phyloP scores from a whole-genome alignment of 2,797 vertebrate species.

The Serranus cabrilla region DNA sequence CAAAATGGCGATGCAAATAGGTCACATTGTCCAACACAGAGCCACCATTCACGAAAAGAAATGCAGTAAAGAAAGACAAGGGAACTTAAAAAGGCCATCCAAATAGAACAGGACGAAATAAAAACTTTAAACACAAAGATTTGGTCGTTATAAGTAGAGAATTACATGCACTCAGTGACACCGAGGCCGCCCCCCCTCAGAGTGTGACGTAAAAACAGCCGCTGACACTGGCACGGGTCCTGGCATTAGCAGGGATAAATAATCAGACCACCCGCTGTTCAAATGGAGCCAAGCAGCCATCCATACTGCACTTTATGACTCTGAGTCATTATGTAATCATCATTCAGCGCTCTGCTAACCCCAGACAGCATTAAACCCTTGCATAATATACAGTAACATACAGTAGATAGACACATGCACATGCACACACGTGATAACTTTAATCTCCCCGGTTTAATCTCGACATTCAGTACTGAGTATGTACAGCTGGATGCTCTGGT shows the following conservation, averaged over 20 bases:
- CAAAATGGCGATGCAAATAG: constrained; percentile 23
- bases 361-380: constrained; percentile 57
- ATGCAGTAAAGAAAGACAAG: background rate
- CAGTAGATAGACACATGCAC: constrained; percentile 47
- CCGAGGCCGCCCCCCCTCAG: background rate
- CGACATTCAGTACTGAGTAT: constrained; percentile 37
- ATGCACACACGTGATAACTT: constrained; percentile 41
- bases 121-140: background rate
- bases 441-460: constrained; percentile 79
- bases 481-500: constrained; percentile 69
- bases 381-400: constrained; percentile 66
- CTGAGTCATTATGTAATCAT: constrained; percentile 63
- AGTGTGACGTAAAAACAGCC: constrained; percentile 29
- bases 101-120: background rate
- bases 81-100: background rate
- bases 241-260: constrained; percentile 38
- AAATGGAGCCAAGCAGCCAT: constrained; percentile 40
- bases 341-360: constrained; percentile 38
- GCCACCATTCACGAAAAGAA: background rate
- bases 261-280: constrained; percentile 47
- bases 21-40: constrained; percentile 5
- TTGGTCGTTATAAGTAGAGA: background rate
- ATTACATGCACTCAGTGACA: background rate
- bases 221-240: constrained; percentile 33
- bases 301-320: constrained; percentile 51